Evolutionary conservation across 2,888 invertebrate species (phyloP).

Genomic region (Hedya salicella): DNA sequence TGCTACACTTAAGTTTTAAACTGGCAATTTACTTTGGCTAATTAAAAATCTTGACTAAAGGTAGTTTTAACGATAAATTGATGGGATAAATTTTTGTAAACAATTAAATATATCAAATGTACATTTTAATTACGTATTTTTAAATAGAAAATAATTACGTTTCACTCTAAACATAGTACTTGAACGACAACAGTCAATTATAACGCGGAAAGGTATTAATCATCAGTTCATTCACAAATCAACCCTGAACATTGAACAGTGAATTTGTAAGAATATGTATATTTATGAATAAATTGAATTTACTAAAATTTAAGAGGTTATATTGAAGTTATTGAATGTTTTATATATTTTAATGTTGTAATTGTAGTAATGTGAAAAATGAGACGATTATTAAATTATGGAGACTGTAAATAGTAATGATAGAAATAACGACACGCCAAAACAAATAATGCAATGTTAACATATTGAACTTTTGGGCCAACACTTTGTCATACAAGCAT

Average conservation of each 20-base stretch:
- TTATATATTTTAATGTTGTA: slow-evolving; percentile 39
- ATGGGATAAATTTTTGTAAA: background rate
- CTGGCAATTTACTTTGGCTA: no score
- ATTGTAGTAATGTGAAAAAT: slow-evolving; percentile 10
- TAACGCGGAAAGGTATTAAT: slow-evolving; percentile 1
- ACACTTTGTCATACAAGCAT: no score
- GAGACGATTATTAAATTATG: slow-evolving; percentile 10
- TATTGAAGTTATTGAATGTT: slow-evolving; percentile 34
- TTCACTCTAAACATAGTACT: background rate
- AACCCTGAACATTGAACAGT: slow-evolving; percentile 25
- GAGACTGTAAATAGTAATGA: slow-evolving; percentile 21
- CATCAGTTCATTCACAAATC: slow-evolving; percentile 31
- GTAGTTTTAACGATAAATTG: background rate
- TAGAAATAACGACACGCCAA: slow-evolving; percentile 22
- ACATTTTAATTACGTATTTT: background rate
- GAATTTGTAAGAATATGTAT: slow-evolving; percentile 20
- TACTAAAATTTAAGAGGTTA: slow-evolving; percentile 40
- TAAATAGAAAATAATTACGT: slow-evolving; percentile 1
- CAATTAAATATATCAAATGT: background rate
- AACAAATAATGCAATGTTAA: no score
- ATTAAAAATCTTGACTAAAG: no score
- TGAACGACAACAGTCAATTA: slow-evolving; percentile 38
- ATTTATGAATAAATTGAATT: slow-evolving; percentile 38
- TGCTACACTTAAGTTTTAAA: no score
- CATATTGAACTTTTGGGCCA: no score